Evolutionary conservation across 2,888 invertebrate genomes (phyloP).

Genomic region (Drosophila buzzatii): DNA sequence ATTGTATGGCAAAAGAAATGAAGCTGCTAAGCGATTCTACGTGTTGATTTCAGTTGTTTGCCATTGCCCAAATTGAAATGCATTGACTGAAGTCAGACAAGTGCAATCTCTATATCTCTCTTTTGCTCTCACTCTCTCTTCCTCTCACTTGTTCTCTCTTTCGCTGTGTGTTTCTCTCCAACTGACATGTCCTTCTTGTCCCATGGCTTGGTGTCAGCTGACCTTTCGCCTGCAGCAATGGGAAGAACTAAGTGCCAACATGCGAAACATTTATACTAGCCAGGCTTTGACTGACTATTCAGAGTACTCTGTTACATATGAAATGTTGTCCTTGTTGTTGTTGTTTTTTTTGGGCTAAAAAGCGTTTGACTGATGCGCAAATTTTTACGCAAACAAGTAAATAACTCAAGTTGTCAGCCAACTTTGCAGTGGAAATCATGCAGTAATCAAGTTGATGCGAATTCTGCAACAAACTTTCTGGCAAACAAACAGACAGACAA

Average conservation of each 20-base stretch:
- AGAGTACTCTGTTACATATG: too few relatives aligned
- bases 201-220: neutral
- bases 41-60: constrained; percentile 5
- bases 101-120: neutral
- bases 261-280: neutral
- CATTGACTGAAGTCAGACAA: neutral
- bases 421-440: constrained; percentile 41
- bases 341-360: constrained; percentile 6
- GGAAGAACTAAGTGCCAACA: constrained; percentile 1
- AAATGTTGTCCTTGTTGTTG: too few relatives aligned
- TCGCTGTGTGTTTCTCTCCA: neutral
- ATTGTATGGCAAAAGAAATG: neutral
- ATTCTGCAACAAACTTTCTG: constrained; percentile 53
- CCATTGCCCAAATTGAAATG: neutral
- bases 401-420: constrained; percentile 51
- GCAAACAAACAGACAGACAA: constrained; percentile 17
- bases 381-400: constrained; percentile 47
- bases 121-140: neutral
- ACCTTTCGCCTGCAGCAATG: neutral
- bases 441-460: constrained; percentile 69
- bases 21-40: constrained; percentile 4
- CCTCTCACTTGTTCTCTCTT: neutral
- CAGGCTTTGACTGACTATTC: too few relatives aligned
- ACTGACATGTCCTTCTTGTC: constrained; percentile 6
- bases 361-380: constrained; percentile 54